Evolutionary conservation across 2,888 invertebrate genomes (phyloP).

Genomic region (Amiota minor): DNA sequence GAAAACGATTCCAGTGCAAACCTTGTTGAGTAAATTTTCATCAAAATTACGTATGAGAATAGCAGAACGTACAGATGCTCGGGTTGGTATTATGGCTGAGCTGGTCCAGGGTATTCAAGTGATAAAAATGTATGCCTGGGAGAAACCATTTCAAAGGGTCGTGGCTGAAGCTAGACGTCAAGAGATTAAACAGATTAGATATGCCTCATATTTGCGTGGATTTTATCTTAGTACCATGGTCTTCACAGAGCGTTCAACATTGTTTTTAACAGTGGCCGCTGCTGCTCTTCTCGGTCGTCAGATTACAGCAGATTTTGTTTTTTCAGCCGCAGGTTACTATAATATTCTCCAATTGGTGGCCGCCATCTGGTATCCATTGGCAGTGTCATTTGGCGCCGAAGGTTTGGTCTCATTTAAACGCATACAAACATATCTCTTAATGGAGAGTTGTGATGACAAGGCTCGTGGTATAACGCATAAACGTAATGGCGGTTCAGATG

Average conservation of each 20-base stretch:
- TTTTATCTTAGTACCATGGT: conserved; percentile 82
- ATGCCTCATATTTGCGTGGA: conserved; percentile 79
- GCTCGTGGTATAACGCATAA: conserved; percentile 65
- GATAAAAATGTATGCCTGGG: conserved; percentile 98
- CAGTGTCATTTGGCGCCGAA: conserved; percentile 77
- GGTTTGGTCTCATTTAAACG: conserved; percentile 76
- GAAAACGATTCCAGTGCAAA: conserved; percentile 88
- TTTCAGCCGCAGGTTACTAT: conserved; percentile 85
- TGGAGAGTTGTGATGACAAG: conserved; percentile 75
- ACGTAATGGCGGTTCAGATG: conserved; percentile 46
- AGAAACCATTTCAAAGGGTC: conserved; percentile 89
- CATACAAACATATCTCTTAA: conserved; percentile 76
- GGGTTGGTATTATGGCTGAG: conserved; percentile 95
- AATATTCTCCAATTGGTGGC: conserved; percentile 80
- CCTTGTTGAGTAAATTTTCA: conserved; percentile 70
- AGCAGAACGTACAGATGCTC: conserved; percentile 88
- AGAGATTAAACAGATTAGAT: conserved; percentile 78
- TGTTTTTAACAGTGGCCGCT: conserved; percentile 86
- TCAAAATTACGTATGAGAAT: conserved; percentile 80
- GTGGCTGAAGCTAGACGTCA: conserved; percentile 83
- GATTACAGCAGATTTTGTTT: conserved; percentile 80
- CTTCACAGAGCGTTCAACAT: conserved; percentile 88
- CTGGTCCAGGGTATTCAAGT: conserved; percentile 94
- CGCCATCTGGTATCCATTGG: conserved; percentile 78
- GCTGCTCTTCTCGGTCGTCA: conserved; percentile 82